Base-by-base conservation (phyloP, 1,140 invertebrate genomes). In the Drosophila tsacasi region DNA sequence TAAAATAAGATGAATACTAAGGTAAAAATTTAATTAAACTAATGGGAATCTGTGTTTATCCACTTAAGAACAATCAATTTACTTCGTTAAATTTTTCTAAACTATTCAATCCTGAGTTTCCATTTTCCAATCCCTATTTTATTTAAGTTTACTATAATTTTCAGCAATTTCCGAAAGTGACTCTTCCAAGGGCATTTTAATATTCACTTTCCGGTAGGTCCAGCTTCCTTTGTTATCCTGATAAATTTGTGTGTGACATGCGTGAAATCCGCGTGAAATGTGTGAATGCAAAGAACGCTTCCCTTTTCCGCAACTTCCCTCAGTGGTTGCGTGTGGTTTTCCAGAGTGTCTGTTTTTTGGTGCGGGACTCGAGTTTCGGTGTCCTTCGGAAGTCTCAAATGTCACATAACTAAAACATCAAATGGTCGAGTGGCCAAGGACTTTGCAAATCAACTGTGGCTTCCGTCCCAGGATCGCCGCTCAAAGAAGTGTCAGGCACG, bases 391-490 rank as follows among this genome's bases (percentile, higher is more conserved):
- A 89, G 72, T 89, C 73, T 89, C 73, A 84, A 84, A 89, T 87
- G 84, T 89, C 84, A 89, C 69, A 79, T 67, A 79, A 83, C 65
- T 75, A 71, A 78, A 83, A 83, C 68, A 83, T 87, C 79, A 83
- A 78, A 65, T 65, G 80, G 83, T 74, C 73, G 79, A 72, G 63
- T 79, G 80, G 75, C 64, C 19, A 10, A 47, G n/a, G 73, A 81
- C 84, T 87, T 87, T 89, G 69, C 84, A 87, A 87, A 87, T 87
- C 84, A 87, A 84, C 77, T 84, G 67, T 60, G 69, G 83, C 83
- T 87, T 74, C 74, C 67, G 46, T 25, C 40, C 66, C 76, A 69
- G 67, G 52, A 60, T 89, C 62, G 65, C 58, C 58, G 73, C 77
- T 81, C 77, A 89, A 84, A 83, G 81, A 79, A 87, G 84, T 84